Percentiles rank a stretch among this genome's conserved stretches.
Evolutionary conservation across 2,113 vertebrate genomes (phyloP).

Genomic region (Oxygymnocypris stewartii): DNA sequence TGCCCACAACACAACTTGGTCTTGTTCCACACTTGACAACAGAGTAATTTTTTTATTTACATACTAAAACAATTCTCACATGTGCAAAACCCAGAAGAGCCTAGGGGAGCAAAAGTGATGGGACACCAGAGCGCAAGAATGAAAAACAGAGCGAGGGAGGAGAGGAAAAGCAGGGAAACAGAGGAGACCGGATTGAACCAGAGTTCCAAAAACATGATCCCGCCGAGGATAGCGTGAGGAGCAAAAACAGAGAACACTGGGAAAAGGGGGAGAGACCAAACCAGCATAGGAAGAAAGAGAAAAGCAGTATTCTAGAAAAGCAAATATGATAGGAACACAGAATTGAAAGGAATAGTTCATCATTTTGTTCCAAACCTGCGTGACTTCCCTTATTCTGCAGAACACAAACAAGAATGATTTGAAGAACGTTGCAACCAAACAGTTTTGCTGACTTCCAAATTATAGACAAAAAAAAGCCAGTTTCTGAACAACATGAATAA

Average conservation of each 20-base stretch:
- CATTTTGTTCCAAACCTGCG: neutral
- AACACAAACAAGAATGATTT: neutral
- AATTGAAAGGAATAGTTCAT: neutral
- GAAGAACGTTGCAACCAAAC: neutral
- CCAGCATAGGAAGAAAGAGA: neutral
- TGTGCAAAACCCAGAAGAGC: neutral
- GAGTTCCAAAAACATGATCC: slow-evolving; percentile 63
- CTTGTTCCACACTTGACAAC: neutral
- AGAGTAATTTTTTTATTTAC: slow-evolving; percentile 41
- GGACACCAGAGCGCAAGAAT: neutral
- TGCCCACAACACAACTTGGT: neutral
- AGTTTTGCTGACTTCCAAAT: neutral
- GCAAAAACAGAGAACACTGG: slow-evolving; percentile 27
- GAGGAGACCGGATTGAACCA: slow-evolving; percentile 72
- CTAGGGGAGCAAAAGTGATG: neutral
- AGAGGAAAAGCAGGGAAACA: slow-evolving; percentile 48
- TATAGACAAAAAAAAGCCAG: neutral
- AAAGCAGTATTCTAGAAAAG: slow-evolving; percentile 8
- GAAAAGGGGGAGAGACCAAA: neutral
- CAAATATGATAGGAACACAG: neutral
- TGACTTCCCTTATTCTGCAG: neutral
- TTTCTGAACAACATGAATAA: neutral
- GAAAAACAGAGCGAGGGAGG: slow-evolving; percentile 42
- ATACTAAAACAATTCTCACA: slow-evolving; percentile 34
- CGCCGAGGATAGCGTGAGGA: slow-evolving; percentile 43